A percentile compares a stretch with the other conserved stretches of the same genome.
Evolutionary conservation across 1,140 invertebrate genomes (phyloP).

Genomic region (Drosophila tsacasi): DNA sequence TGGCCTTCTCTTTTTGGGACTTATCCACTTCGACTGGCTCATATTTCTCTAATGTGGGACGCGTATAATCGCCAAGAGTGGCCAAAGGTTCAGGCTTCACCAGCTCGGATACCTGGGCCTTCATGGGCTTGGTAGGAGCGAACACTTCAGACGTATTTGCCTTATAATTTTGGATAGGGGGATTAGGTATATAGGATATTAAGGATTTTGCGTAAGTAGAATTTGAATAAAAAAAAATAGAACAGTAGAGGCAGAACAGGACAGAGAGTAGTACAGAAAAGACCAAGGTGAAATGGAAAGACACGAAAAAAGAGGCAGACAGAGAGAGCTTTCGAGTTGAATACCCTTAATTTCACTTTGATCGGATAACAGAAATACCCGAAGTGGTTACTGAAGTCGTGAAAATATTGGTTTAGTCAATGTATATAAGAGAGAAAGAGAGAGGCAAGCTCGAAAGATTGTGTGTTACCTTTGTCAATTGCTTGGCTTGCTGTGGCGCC

Average conservation of each 20-base stretch:
- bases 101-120: conserved; percentile 63
- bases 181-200: background rate
- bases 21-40: conserved; percentile 78
- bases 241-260: conserved; percentile 9
- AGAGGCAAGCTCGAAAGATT: conserved; percentile 1
- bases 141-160: conserved; percentile 61
- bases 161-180: conserved; percentile 40
- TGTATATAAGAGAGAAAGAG: background rate
- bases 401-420: background rate
- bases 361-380: conserved; percentile 1
- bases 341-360: conserved; percentile 1
- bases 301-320: background rate
- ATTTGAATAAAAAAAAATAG: conserved; percentile 3
- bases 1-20: conserved; percentile 26
- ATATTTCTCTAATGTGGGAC: conserved; percentile 86
- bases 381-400: background rate
- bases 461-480: conserved; percentile 79
- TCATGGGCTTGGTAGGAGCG: conserved; percentile 45
- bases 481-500: conserved; percentile 85
- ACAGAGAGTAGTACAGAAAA: conserved; percentile 9
- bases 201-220: background rate
- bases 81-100: conserved; percentile 69
- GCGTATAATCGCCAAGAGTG: conserved; percentile 85
- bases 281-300: conserved; percentile 1
- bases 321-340: background rate